phyloP scores from a whole-genome alignment of 2,888 invertebrate species.

The Protonemura montana region DNA sequence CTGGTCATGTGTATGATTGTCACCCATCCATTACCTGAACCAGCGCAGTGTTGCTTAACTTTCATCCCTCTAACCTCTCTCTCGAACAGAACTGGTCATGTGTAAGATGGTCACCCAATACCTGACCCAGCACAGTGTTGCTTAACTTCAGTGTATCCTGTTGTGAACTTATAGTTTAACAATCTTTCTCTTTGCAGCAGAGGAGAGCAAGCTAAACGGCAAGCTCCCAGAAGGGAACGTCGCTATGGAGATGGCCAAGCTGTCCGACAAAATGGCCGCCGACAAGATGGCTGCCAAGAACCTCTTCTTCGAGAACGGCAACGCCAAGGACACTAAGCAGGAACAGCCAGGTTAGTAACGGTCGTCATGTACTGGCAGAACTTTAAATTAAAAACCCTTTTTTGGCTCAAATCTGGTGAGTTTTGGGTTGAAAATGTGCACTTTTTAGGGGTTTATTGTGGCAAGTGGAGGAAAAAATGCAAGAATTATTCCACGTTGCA shows the following conservation, averaged over 20 bases:
- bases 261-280: slow-evolving; percentile 3
- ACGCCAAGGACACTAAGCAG: not conserved
- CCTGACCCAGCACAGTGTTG: slow-evolving; percentile 55
- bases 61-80: too few species aligned
- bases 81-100: too few species aligned
- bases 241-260: slow-evolving; percentile 13
- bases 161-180: slow-evolving; percentile 54
- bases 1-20: too few species aligned
- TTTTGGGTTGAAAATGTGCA: too few species aligned
- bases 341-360: not conserved
- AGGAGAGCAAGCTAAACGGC: slow-evolving; percentile 54
- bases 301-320: not conserved
- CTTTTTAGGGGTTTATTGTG: too few species aligned
- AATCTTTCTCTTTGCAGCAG: slow-evolving; percentile 51
- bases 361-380: too few species aligned
- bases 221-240: not conserved
- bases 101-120: slow-evolving; percentile 49
- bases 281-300: slow-evolving; percentile 7
- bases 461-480: too few species aligned
- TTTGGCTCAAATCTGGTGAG: too few species aligned
- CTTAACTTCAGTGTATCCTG: slow-evolving; percentile 52
- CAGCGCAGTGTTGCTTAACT: too few species aligned
- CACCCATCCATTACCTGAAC: too few species aligned
- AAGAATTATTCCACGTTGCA: too few species aligned
- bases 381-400: too few species aligned